phyloP scores from a whole-genome alignment of 2,797 vertebrate species.

The Euphonia xanthogaster region DNA sequence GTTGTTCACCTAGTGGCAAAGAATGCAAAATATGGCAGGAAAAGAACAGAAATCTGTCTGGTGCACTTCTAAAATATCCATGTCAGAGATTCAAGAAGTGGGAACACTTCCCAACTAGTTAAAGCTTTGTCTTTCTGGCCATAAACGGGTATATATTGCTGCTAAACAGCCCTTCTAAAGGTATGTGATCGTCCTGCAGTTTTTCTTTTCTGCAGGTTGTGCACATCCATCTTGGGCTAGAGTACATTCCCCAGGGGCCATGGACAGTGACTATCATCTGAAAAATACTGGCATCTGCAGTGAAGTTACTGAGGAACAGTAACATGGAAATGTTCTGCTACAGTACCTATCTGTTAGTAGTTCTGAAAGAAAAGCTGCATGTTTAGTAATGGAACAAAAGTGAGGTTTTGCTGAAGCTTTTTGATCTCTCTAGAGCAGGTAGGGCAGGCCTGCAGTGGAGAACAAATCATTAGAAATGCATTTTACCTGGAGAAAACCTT shows the following conservation, averaged over 20 bases:
- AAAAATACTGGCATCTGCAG: not conserved
- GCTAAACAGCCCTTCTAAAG: not conserved
- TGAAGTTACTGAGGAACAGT: not conserved
- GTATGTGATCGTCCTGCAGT: not conserved
- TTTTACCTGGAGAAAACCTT: not conserved
- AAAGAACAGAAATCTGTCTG: not conserved
- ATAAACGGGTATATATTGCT: not conserved
- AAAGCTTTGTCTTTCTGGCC: not conserved
- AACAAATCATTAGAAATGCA: not conserved
- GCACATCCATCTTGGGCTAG: not conserved
- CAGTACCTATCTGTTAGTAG: not conserved
- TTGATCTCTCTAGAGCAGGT: not conserved
- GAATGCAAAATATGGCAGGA: not conserved
- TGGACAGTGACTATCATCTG: not conserved
- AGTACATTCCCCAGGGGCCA: fast-evolving
- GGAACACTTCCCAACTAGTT: not conserved
- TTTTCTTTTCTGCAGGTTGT: not conserved
- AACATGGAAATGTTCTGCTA: not conserved
- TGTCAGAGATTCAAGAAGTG: not conserved
- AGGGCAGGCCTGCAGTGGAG: not conserved
- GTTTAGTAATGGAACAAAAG: not conserved
- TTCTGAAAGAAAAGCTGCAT: not conserved
- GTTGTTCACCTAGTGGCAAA: not conserved
- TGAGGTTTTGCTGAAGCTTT: not conserved
- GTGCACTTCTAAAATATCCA: not conserved